phyloP scores from a whole-genome alignment of 2,113 vertebrate species.

The Rhinopomastus cyanomelas region DNA sequence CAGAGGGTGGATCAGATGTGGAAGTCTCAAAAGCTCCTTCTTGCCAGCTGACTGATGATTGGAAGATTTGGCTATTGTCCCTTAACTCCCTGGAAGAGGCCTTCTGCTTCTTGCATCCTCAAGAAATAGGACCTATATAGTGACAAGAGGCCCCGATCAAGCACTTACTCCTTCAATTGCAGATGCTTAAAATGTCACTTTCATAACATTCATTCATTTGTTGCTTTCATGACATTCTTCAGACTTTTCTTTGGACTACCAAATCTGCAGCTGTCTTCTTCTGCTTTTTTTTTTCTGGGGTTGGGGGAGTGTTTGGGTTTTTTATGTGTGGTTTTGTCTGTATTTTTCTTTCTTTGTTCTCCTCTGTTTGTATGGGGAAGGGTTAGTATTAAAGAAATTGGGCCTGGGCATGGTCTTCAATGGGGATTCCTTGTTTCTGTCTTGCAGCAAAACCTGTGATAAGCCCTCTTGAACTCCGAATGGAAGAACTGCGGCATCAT shows the following conservation, averaged over 20 bases:
- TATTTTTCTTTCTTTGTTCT: not conserved
- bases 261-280: not conserved
- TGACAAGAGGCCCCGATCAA: not conserved
- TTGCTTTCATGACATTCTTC: not conserved
- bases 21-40: not conserved
- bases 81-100: not conserved
- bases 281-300: too few species aligned
- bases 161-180: not conserved
- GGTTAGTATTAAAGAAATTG: not conserved
- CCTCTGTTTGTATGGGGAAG: not conserved
- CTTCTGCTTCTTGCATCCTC: not conserved
- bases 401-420: slow-evolving; percentile 1
- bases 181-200: not conserved
- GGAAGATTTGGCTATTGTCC: not conserved
- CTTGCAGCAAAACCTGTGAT: slow-evolving; percentile 91
- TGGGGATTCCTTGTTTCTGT: slow-evolving; percentile 29
- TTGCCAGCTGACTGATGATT: not conserved
- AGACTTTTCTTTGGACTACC: not conserved
- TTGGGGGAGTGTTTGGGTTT: too few species aligned
- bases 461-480: slow-evolving; percentile 95
- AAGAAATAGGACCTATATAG: not conserved
- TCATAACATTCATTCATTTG: too few species aligned
- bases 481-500: slow-evolving; percentile 97
- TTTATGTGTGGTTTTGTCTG: not conserved
- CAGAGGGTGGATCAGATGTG: not conserved